Evolutionary conservation across 2,113 vertebrate genomes (phyloP), one percentile per base, ranked within the genome.

Genomic region (Catharus fuscescens): DNA sequence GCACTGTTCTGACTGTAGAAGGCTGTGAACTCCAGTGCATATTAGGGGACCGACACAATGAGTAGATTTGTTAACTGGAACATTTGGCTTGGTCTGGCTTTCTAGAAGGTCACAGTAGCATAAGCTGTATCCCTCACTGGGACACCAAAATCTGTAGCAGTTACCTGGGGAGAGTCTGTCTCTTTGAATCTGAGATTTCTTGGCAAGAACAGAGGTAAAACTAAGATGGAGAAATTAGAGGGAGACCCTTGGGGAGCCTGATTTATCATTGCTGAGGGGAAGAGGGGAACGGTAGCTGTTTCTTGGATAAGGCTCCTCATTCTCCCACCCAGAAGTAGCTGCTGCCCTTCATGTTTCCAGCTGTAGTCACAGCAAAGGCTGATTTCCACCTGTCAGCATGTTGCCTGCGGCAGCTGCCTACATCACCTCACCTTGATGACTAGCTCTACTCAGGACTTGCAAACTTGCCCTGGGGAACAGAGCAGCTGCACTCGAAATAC

Each of bases 401-500:
- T 42, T 53, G 92, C 89, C 84, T 26, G 38, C 87, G 87, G 90
- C 92, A 94, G 56, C 56, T 91, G 84, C 48, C 89, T 90, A n/a
- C 50, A 73, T 80, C 74, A 18, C 61, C 85, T 92, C 64, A 77
- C 86, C 85, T 93, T 83, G 85, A 88, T 86, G 82, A 77, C 67
- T 77, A n/a, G 9, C 32, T 92, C 82, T 70, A 24, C 64, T 65
- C 71, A 50, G 66, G 71, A 62, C 92, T 62, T 92, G 34, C 32
- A 61, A 38, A 62, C 53, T 77, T 86, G 31, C 92, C 86, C 86
- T 57, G 74, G 90, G 82, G 95, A 95, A 29, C 71, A 80, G 54
- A 86, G 59, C 84, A 88, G 62, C 66, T 95, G 90, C 59, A 90
- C 76, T 77, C 82, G 21, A 96, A 95, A 65, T 69, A 88, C 24